Evolutionary conservation across 2,113 vertebrate genomes (phyloP), one percentile per base, ranked within the genome.

Genomic region (Catharus minimus): DNA sequence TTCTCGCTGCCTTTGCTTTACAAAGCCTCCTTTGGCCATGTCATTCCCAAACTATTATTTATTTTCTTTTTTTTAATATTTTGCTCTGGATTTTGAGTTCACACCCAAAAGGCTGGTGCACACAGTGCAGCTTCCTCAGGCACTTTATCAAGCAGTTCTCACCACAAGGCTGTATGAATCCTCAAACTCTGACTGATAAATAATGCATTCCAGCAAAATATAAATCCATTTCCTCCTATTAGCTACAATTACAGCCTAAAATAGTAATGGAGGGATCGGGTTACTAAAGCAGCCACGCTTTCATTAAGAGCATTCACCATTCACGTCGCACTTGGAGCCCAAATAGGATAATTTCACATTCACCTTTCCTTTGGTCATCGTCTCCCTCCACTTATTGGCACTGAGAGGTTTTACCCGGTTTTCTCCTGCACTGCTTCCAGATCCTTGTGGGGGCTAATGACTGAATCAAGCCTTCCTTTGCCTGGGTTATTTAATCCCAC

Each of bases 161-260:
- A 46, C 43, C 43, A 62, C 69, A 69, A 28, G 2, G 3, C 62
- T 62, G 38, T 13, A 77, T 7, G 28, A 92, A 93, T 84, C 58
- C 77, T 82, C 46, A 79, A 89, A 76, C 67, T 66, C 86, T 49
- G 52, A 61, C 62, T 90, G 91, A 94, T 93, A 90, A 92, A 89
- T 93, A 95, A 95, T 82, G 83, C 93, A 92, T 86, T 73, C 71
- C 43, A 89, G 67, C 62, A 95, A 95, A 96, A 95, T 92, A 94
- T 80, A 94, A 94, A 89, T 76, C 95, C 62, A 93, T 95, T 95
- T 94, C 92, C 90, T 73, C 79, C 90, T 92, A 92, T 79, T 92
- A 94, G 86, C 83, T 89, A 90, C 81, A 93, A 85, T 94, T 94
- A 89, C 71, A 89, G 62, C 91, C 74, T 80, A 89, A 95, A 95